Percentiles rank a stretch among this genome's conserved stretches.
These are phyloP conservation scores for Acinonyx jubatus DNA, from an alignment of 2,113 vertebrate species.

Conservation along the genomic window DNA sequence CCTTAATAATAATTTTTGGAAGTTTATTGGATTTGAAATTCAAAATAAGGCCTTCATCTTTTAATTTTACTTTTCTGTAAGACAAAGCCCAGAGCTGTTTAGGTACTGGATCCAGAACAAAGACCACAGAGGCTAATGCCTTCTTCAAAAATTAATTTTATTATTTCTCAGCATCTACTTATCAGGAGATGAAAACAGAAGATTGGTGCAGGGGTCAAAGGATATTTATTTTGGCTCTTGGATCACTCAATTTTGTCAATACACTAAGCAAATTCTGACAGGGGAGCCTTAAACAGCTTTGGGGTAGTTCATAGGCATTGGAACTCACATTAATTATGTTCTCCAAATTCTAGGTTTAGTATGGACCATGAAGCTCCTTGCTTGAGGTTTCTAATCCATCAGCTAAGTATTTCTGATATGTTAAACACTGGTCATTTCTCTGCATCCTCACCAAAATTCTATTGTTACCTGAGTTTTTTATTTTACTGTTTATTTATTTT, in stretches of 20 bases:
- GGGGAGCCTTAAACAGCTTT: not conserved
- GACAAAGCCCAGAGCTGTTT: not conserved
- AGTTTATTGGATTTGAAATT: not conserved
- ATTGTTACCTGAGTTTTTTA: no score
- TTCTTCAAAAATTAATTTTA: not conserved
- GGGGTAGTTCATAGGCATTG: not conserved
- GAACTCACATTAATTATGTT: not conserved
- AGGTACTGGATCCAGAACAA: not conserved
- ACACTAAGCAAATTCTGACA: not conserved
- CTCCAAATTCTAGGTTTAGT: not conserved
- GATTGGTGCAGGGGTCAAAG: accelerated
- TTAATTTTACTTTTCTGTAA: not conserved
- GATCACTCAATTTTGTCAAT: not conserved
- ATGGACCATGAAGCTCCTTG: not conserved
- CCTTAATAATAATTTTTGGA: not conserved
- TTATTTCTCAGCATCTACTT: not conserved
- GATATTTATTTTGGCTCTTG: not conserved
- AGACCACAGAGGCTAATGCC: not conserved
- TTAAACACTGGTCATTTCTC: not conserved
- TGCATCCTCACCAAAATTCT: no score
- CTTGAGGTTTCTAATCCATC: not conserved
- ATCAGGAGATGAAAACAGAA: not conserved
- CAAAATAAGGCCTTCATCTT: not conserved
- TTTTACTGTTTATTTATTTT: no score
- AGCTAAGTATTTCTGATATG: not conserved